Evolutionary conservation across 2,113 vertebrate genomes (phyloP).

Genomic region (Syrmaticus mikado): DNA sequence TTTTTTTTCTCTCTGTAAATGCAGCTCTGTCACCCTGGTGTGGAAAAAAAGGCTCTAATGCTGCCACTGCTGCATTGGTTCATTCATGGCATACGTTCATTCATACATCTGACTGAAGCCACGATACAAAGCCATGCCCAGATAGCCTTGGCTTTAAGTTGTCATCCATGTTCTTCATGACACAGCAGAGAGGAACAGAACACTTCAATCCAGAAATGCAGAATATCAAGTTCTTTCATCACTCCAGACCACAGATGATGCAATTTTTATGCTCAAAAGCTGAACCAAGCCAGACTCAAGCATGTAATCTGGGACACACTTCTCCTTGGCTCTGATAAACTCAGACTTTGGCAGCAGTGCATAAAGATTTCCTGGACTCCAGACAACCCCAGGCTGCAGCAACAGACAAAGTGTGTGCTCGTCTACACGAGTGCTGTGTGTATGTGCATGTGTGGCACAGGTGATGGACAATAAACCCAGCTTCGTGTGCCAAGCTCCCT

Average conservation of each 20-base stretch:
- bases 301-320: background rate
- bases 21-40: background rate
- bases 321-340: conserved; percentile 18
- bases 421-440: background rate
- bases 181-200: background rate
- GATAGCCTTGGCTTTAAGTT: background rate
- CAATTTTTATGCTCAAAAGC: background rate
- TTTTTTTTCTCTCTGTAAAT: background rate
- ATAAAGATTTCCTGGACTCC: conserved; percentile 5
- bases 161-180: background rate
- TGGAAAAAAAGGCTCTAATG: background rate
- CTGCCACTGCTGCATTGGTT: background rate
- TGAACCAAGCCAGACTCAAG: background rate
- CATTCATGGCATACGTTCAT: background rate
- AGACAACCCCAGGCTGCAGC: conserved; percentile 22
- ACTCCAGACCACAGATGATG: background rate
- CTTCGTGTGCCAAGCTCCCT: conserved; percentile 28
- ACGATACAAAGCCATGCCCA: too few species aligned
- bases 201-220: background rate
- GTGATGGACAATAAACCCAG: background rate
- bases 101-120: background rate
- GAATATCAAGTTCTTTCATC: background rate
- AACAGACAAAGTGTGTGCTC: background rate
- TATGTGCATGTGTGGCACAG: conserved; percentile 14
- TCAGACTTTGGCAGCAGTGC: background rate